phyloP scores from a whole-genome alignment of 1,140 invertebrate species.

The Periplaneta americana region DNA sequence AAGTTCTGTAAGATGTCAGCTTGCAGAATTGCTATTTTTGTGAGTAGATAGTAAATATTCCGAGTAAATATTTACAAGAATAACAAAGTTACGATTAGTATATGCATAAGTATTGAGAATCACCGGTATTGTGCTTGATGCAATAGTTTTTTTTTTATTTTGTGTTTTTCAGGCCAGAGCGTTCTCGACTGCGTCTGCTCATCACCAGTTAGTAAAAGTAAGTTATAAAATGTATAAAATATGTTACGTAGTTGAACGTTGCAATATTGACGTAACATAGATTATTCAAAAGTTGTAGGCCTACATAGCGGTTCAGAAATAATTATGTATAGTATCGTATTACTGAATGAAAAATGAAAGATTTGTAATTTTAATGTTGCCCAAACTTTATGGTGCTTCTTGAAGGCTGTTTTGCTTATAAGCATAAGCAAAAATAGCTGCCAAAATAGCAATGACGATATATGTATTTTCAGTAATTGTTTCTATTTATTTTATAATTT shows the following conservation, averaged over 20 bases:
- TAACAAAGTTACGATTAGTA: background rate
- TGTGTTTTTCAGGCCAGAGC: background rate
- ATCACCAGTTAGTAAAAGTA: slow-evolving; percentile 1
- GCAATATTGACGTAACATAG: background rate
- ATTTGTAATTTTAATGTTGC: too few species aligned
- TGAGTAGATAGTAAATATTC: background rate
- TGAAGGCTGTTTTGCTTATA: background rate
- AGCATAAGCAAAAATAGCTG: too few species aligned
- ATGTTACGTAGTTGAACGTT: background rate
- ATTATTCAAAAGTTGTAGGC: too few species aligned
- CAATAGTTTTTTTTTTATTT: background rate
- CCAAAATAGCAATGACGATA: too few species aligned
- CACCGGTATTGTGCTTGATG: background rate
- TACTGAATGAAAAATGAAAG: too few species aligned
- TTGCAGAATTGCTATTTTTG: background rate
- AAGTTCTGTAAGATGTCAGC: background rate
- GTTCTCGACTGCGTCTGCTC: background rate
- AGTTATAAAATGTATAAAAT: background rate
- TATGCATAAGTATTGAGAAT: background rate
- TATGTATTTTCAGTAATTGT: too few species aligned
- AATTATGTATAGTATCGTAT: too few species aligned
- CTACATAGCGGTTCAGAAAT: too few species aligned
- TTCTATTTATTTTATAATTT: too few species aligned
- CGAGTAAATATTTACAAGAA: background rate
- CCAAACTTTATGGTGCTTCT: background rate